Conservation (phyloP, 2,888 invertebrate genomes). For the Agrotis exclamationis region DNA sequence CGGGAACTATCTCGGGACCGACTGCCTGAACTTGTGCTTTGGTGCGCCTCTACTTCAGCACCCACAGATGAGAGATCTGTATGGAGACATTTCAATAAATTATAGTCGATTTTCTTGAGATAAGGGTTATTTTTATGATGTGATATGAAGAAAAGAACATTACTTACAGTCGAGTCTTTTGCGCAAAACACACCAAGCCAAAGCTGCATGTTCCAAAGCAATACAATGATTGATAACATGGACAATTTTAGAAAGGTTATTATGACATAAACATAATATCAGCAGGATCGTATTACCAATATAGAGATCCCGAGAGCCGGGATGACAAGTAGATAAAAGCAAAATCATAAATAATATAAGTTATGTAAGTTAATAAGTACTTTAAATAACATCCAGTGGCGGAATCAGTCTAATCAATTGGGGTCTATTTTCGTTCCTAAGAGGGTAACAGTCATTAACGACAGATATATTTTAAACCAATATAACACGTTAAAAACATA, state of each 20-base stretch:
- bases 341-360: neutral
- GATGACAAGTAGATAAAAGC: slow-evolving; percentile 15
- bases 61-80: slow-evolving; percentile 95
- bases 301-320: neutral
- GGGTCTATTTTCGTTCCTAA: neutral
- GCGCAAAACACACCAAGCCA: slow-evolving; percentile 98
- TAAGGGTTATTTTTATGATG: neutral
- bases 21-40: slow-evolving; percentile 78
- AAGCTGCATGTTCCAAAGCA: slow-evolving; percentile 92
- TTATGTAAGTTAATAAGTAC: neutral
- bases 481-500: slow-evolving; percentile 16
- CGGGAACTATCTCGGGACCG: slow-evolving; percentile 87
- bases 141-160: slow-evolving; percentile 23
- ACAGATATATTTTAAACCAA: neutral
- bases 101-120: slow-evolving; percentile 26
- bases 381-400: neutral
- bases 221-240: slow-evolving; percentile 55
- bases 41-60: slow-evolving; percentile 92
- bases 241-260: neutral
- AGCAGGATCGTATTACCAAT: neutral
- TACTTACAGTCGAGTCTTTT: slow-evolving; percentile 97
- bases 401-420: neutral
- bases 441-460: neutral
- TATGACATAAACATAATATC: neutral
- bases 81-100: slow-evolving; percentile 35